Evolutionary conservation across 2,888 invertebrate genomes (phyloP).

Genomic region (Campoplex capitator): DNA sequence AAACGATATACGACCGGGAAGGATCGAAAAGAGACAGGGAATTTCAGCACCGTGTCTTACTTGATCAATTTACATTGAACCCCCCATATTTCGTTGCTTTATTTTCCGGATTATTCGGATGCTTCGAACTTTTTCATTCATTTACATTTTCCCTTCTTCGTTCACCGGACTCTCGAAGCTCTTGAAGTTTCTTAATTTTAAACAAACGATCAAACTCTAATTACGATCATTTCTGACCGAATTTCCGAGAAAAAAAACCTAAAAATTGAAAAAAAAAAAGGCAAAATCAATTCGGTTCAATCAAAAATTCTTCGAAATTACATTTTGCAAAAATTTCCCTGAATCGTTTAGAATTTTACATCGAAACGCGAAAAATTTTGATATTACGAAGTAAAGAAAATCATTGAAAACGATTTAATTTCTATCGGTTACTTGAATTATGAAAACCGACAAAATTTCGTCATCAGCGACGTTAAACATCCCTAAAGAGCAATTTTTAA

Average conservation of each 20-base stretch:
- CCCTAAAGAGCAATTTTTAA: too few relatives aligned
- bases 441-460: too few relatives aligned
- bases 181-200: not conserved
- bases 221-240: too few relatives aligned
- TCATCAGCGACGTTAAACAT: too few relatives aligned
- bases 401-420: not conserved
- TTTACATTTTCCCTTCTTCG: not conserved
- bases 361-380: too few relatives aligned
- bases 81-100: slow-evolving; percentile 45
- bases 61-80: slow-evolving; percentile 84
- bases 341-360: too few relatives aligned
- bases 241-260: not conserved
- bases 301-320: too few relatives aligned
- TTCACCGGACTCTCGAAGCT: not conserved
- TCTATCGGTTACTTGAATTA: too few relatives aligned
- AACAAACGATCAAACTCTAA: not conserved
- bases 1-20: slow-evolving; percentile 32
- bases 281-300: too few relatives aligned
- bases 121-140: slow-evolving; percentile 32
- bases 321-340: not conserved
- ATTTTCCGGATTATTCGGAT: slow-evolving; percentile 44
- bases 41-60: slow-evolving; percentile 82
- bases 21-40: slow-evolving; percentile 40
- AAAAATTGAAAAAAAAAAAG: not conserved
- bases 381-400: too few relatives aligned